Conservation (phyloP, 2,113 vertebrate species). For the Oncorhynchus mykiss region DNA sequence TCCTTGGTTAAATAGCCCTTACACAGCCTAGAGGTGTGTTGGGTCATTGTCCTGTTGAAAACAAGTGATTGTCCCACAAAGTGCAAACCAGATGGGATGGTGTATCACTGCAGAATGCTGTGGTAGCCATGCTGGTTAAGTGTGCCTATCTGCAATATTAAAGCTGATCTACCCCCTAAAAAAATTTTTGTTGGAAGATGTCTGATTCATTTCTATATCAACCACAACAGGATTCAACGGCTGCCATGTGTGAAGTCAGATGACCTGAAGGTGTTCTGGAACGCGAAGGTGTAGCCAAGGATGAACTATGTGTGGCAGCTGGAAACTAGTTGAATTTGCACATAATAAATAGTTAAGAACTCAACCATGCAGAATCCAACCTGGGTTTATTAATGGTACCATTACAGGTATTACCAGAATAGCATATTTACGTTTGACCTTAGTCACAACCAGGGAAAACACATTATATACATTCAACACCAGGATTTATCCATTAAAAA, state of each 20-base stretch:
- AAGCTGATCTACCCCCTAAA: too few species aligned
- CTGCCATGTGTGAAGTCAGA: neutral
- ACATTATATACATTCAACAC: constrained; percentile 52
- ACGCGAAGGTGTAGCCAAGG: constrained; percentile 47
- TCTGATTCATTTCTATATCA: neutral
- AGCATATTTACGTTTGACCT: constrained; percentile 55
- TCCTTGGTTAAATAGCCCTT: too few species aligned
- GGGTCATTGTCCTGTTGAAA: too few species aligned
- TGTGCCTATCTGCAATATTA: too few species aligned
- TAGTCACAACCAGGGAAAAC: constrained; percentile 51
- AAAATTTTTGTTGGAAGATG: neutral
- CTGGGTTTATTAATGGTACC: constrained; percentile 59
- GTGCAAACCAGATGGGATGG: too few species aligned
- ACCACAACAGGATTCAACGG: constrained; percentile 31
- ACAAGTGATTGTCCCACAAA: too few species aligned
- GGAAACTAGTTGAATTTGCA: constrained; percentile 46
- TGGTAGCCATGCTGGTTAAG: too few species aligned
- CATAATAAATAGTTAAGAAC: constrained; percentile 53
- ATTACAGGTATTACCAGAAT: constrained; percentile 50
- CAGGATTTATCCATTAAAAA: constrained; percentile 52
- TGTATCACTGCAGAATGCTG: too few species aligned
- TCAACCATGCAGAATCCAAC: constrained; percentile 26
- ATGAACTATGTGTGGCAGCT: constrained; percentile 57
- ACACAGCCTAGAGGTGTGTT: too few species aligned
- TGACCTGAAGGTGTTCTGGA: constrained; percentile 45